Conservation (phyloP, 2,888 invertebrate species). For the Icerya purchasi region DNA sequence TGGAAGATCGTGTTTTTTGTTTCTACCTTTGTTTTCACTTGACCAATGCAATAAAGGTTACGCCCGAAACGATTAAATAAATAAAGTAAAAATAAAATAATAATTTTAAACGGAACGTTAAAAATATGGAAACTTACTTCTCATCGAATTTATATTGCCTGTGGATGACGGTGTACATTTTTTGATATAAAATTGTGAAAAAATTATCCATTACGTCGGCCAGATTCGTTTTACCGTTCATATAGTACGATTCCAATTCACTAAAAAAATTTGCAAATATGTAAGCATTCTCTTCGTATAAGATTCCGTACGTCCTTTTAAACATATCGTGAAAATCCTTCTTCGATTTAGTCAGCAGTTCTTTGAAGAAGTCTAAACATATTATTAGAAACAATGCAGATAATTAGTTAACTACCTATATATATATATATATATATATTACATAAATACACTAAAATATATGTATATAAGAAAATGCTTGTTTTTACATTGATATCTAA, state of each 20-base stretch:
- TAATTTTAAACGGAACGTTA: no score
- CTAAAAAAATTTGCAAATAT: slow-evolving; percentile 80
- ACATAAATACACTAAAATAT: background rate
- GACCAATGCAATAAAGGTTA: no score
- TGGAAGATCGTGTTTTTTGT: background rate
- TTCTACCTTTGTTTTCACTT: no score
- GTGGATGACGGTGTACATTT: slow-evolving; percentile 88
- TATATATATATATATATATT: background rate
- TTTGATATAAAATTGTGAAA: slow-evolving; percentile 78
- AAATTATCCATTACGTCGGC: slow-evolving; percentile 75
- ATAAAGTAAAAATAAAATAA: no score
- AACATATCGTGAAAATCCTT: slow-evolving; percentile 87
- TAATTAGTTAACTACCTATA: background rate
- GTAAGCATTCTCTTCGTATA: slow-evolving; percentile 81
- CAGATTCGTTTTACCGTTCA: slow-evolving; percentile 60
- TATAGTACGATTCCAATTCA: slow-evolving; percentile 74
- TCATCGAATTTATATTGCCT: slow-evolving; percentile 77
- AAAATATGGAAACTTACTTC: slow-evolving; percentile 33
- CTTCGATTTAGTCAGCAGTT: slow-evolving; percentile 59
- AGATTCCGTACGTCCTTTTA: slow-evolving; percentile 78
- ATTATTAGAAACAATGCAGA: slow-evolving; percentile 12
- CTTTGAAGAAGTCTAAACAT: slow-evolving; percentile 68
- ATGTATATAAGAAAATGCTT: background rate
- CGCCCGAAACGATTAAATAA: no score
- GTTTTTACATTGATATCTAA: no score